Base-by-base conservation (phyloP, 2,888 invertebrate species). In the Dicycla oo region DNA sequence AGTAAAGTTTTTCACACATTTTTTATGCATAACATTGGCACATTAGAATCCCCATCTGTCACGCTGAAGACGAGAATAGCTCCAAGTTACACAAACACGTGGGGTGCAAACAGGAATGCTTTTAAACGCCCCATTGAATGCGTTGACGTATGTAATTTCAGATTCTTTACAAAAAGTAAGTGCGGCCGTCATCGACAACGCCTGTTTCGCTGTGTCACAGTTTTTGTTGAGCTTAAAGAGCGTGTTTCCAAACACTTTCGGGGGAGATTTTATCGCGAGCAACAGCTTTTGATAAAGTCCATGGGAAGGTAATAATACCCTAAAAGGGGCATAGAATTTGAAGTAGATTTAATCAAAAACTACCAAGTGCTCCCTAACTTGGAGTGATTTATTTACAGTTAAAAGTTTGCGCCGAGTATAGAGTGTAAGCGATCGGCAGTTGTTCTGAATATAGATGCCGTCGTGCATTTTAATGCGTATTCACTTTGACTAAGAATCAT, bases 81-180 rank as follows among this genome's bases (percentile, higher is more conserved):
- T 86, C 78, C 80, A 82, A 84, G 83, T 82, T 69, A 81, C 83
- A 83, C 86, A 84, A 87, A 88, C 89, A 89, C 89, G 89, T 89
- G 91, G 91, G 89, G 88, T 78, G 88, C 81, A 81, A 86, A 86
- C 87, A 85, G 90, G 90, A 91, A 91, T 91, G 92, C 93, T 92
- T 93, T 94, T 91, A 92, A 91, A 90, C 91, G 92, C 88, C 90
- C 92, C 92, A 92, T 92, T 93, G 91, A 91, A 90, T 83, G 91
- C 92, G 93, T 90, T 90, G 93, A 93, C 92, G 93, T 93, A 91
- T 93, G 93, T 93, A 93, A 94, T 93, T 93, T 92, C 93, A 93
- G 93, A 92, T 89, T 91, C 86, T 88, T 87, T 85, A 93, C 91
- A 94, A 93, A 92, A 91, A 89, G 87, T 88, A 88, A 89, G 90